These are phyloP conservation scores for Brienomyrus brachyistius DNA, from an alignment of 2,113 vertebrate genomes.

Conservation along the genomic window DNA sequence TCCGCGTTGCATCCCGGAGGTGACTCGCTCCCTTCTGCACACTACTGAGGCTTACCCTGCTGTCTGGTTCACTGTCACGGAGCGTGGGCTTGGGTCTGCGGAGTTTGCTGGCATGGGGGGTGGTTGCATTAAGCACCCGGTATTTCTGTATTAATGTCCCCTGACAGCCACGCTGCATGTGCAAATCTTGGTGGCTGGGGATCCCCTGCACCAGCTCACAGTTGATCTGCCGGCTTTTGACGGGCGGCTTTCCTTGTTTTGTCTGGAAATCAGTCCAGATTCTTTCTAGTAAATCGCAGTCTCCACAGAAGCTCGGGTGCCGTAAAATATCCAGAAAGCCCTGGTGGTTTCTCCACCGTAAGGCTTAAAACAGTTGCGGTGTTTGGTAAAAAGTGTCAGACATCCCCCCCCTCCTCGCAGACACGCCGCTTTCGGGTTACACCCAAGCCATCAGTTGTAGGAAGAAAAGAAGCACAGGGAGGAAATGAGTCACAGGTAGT, in stretches of 20 bases:
- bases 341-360: background rate
- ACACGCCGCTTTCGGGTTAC: background rate
- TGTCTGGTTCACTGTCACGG: background rate
- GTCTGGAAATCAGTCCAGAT: background rate
- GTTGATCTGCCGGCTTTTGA: background rate
- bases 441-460: background rate
- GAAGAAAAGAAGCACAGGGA: background rate
- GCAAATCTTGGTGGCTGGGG: background rate
- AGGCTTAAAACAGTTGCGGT: background rate
- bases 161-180: background rate
- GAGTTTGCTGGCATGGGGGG: background rate
- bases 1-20: background rate
- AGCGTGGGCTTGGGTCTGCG: background rate
- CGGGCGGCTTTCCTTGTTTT: background rate
- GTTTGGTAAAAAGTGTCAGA: background rate
- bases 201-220: background rate
- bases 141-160: background rate
- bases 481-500: background rate
- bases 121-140: background rate
- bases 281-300: background rate
- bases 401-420: background rate
- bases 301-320: background rate
- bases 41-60: background rate
- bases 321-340: background rate
- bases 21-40: background rate